Conservation (phyloP, 2,888 invertebrate species). For the Ephialtes manifestator region DNA sequence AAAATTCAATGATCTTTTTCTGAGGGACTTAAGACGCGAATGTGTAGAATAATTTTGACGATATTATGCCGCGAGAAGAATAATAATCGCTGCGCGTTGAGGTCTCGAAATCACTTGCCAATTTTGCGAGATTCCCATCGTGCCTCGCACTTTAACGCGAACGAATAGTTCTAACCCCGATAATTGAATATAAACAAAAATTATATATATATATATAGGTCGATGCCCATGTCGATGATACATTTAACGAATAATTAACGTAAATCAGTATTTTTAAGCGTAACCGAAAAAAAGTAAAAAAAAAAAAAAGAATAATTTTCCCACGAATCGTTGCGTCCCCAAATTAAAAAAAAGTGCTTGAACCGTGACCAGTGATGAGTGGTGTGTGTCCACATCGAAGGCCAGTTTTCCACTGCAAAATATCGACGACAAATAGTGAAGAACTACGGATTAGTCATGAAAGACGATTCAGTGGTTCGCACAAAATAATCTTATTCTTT, state of each 20-base stretch:
- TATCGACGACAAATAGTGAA: constrained; percentile 15
- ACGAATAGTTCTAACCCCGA: constrained; percentile 43
- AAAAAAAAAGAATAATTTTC: constrained; percentile 79
- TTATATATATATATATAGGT: constrained; percentile 51
- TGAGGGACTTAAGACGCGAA: constrained; percentile 5
- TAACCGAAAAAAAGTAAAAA: constrained; percentile 67
- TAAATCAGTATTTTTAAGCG: constrained; percentile 61
- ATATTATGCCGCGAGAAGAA: constrained; percentile 25
- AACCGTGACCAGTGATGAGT: constrained; percentile 41
- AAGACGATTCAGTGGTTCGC: constrained; percentile 2
- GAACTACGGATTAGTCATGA: background rate
- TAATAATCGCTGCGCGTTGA: constrained; percentile 17
- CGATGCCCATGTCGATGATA: constrained; percentile 56
- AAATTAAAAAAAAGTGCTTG: constrained; percentile 68
- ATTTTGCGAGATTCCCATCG: constrained; percentile 32
- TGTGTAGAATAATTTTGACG: constrained; percentile 39
- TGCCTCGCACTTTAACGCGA: constrained; percentile 27
- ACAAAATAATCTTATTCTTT: background rate
- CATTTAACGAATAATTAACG: constrained; percentile 59
- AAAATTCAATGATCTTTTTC: constrained; percentile 43
- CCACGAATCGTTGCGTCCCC: constrained; percentile 76
- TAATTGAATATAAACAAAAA: constrained; percentile 38
- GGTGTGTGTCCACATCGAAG: constrained; percentile 18
- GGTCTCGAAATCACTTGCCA: constrained; percentile 53
- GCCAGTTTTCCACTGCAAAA: constrained; percentile 17